Conservation (phyloP, 2,888 invertebrate species). For the Lasioglossum zephyrum region DNA sequence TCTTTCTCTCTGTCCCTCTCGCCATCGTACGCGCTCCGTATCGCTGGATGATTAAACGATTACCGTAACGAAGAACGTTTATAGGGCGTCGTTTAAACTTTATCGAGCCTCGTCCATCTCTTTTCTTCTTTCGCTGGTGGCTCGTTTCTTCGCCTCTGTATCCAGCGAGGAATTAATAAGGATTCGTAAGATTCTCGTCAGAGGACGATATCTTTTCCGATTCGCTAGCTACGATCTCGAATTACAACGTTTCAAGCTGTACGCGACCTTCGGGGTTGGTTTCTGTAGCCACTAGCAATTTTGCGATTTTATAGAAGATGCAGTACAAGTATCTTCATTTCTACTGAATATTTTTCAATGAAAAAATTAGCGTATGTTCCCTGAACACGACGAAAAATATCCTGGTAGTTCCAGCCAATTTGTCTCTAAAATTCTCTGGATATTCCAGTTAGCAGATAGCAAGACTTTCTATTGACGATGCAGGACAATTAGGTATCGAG, state of each 20-base stretch:
- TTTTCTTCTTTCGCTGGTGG: not conserved
- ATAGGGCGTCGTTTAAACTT: constrained; percentile 55
- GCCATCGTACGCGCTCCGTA: constrained; percentile 14
- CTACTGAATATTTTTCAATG: not conserved
- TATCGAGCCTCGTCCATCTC: constrained; percentile 40
- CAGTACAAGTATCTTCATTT: no score
- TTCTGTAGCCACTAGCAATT: not conserved
- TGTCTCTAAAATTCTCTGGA: no score
- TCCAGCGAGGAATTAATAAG: not conserved
- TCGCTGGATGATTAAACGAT: constrained; percentile 66
- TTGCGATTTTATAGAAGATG: not conserved
- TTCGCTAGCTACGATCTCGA: not conserved
- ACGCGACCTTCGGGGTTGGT: not conserved
- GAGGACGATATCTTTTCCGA: not conserved
- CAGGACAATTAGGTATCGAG: no score
- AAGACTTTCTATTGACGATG: no score
- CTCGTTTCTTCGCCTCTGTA: not conserved
- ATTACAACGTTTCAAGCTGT: not conserved
- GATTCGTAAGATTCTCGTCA: not conserved
- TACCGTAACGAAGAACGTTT: constrained; percentile 64
- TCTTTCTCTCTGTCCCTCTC: constrained; percentile 26
- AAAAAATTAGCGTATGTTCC: not conserved
- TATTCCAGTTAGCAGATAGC: no score
- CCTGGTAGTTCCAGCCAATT: no score
- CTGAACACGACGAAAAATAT: not conserved